phyloP scores from a whole-genome alignment of 2,113 vertebrate species.

The Pseudorhombus dupliciocellatus region DNA sequence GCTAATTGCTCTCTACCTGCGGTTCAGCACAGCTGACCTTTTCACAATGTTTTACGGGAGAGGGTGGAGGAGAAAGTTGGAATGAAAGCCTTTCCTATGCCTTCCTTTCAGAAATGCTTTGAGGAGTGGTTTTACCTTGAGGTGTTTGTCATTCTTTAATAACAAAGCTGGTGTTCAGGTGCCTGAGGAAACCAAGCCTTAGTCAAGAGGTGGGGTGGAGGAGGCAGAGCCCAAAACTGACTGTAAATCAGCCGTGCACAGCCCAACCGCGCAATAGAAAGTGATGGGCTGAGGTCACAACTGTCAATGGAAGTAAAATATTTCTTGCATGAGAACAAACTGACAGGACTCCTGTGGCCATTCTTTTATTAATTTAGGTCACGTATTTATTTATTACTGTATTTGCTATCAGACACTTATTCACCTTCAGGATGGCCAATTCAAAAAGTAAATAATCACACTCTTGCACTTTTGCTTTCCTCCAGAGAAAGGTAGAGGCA shows the following conservation, averaged over 20 bases:
- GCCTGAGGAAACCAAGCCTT: slow-evolving; percentile 42
- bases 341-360: too few species aligned
- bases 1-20: background rate
- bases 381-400: background rate
- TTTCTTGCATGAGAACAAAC: too few species aligned
- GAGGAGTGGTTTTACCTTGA: slow-evolving; percentile 39
- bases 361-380: too few species aligned
- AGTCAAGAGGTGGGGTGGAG: background rate
- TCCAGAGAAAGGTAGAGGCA: background rate
- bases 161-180: slow-evolving; percentile 7
- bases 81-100: background rate
- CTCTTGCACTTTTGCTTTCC: background rate
- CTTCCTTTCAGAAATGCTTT: background rate
- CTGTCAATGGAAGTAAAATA: too few species aligned
- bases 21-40: background rate
- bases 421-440: background rate
- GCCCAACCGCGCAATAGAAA: background rate
- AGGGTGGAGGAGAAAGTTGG: background rate
- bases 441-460: background rate
- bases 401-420: background rate
- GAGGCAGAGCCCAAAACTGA: slow-evolving; percentile 12
- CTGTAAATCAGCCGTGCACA: slow-evolving; percentile 20
- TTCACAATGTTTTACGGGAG: background rate
- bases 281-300: background rate
- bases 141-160: slow-evolving; percentile 47